Evolutionary conservation across 1,140 invertebrate species (phyloP), one percentile per base, ranked within the genome.

Genomic region (Solenopsis invicta): DNA sequence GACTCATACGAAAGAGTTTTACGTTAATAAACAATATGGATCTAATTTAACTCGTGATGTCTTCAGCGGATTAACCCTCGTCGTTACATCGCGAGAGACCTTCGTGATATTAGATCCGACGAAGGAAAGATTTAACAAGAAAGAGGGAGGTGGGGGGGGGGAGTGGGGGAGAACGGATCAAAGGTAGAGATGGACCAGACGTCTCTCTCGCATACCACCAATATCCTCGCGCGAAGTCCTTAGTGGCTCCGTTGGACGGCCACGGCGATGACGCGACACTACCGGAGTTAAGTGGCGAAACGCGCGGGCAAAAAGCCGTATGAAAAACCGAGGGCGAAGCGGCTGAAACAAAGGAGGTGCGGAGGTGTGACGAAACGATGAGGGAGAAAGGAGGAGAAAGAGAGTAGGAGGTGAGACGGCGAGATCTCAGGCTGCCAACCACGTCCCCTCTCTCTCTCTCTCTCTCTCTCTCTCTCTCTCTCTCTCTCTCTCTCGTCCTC

Each of bases 241-340:
- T 91, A 88, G 85, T 88, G 84, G 85, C 81, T 69, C 64, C 62
- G 89, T 75, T 85, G 90, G 84, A 91, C 80, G 86, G 87, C 78
- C 87, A 87, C 90, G 87, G 93, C 90, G 93, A 95, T 94, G 94
- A 94, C 93, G 93, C 92, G 94, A 94, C 94, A 95, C 94, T 94
- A 94, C 92, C 92, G 93, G 93, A 94, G 94, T 94, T 94, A 94
- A 95, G 94, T 95, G 94, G 94, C 94, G 94, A 95, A 94, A 94
- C 93, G 93, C 93, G 94, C 92, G 94, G 93, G 88, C 88, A 94
- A 94, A 93, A 94, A 95, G 88, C 86, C 72, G 34, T 62, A 75
- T 91, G 92, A 93, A 93, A 94, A 94, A 93, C 90, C 85, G 78
- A 90, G 91, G 87, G 92, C 92, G 90, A 91, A 91, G 93, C 94